These are phyloP conservation scores for Taxidea taxus DNA, from an alignment of 2,113 vertebrate genomes.

Conservation along the genomic window DNA sequence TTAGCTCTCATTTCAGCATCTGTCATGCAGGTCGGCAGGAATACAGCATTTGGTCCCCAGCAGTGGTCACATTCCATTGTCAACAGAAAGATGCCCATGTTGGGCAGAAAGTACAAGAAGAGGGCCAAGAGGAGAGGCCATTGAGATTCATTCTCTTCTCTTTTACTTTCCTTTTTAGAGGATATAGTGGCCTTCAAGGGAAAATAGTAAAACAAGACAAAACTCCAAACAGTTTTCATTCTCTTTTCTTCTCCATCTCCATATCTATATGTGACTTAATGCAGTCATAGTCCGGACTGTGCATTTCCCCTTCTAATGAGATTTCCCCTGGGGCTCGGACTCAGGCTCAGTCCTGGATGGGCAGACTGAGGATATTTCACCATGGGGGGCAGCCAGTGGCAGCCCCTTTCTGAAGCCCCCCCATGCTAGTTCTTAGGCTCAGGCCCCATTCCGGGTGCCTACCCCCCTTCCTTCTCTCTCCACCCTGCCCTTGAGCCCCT, in stretches of 20 bases:
- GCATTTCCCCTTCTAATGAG: neutral
- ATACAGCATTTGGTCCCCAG: neutral
- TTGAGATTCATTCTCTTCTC: neutral
- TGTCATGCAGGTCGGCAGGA: neutral
- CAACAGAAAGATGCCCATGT: neutral
- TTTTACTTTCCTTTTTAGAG: neutral
- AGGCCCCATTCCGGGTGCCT: neutral
- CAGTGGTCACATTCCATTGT: neutral
- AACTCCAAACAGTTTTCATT: neutral
- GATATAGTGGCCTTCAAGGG: neutral
- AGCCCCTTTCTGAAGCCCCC: neutral
- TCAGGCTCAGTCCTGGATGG: neutral
- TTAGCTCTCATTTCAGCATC: neutral
- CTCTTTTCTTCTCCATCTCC: neutral
- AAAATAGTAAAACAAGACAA: neutral
- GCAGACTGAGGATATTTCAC: neutral
- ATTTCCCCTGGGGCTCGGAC: neutral
- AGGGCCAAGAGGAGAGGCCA: neutral
- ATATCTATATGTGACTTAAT: neutral
- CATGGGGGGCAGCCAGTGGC: neutral
- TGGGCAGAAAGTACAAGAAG: neutral
- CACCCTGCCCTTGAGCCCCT: neutral
- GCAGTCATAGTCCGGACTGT: neutral
- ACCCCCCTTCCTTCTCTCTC: neutral
- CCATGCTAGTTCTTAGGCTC: neutral